Percentiles rank a stretch among this genome's conserved stretches.
These are phyloP conservation scores for Rhagophthalmus giganteus DNA, from an alignment of 2,888 invertebrate species.

Conservation along the genomic window DNA sequence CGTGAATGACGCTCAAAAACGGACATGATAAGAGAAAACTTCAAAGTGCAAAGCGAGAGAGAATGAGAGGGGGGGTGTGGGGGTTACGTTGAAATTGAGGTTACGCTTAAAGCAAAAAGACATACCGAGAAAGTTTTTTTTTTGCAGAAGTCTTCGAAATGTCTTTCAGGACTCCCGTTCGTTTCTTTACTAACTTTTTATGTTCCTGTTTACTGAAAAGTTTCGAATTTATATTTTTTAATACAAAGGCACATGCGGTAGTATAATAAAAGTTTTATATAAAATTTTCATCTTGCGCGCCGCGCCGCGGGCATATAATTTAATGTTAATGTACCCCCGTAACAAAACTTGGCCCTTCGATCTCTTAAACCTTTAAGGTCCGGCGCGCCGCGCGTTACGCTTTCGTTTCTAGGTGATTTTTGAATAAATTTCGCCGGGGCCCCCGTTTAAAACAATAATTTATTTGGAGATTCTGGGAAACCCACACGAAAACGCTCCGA, in stretches of 20 bases:
- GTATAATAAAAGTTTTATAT: constrained; percentile 9
- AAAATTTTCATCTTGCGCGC: no score
- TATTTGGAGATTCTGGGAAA: no score
- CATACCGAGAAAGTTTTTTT: constrained; percentile 39
- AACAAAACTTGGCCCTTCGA: no score
- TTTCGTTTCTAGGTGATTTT: no score
- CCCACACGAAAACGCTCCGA: constrained; percentile 7
- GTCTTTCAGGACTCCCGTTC: constrained; percentile 32
- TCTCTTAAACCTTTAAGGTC: no score
- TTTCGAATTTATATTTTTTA: constrained; percentile 25
- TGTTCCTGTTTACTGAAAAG: constrained; percentile 44
- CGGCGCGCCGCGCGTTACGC: no score
- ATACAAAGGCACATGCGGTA: constrained; percentile 9
- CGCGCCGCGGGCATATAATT: no score
- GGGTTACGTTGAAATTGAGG: constrained; percentile 29
- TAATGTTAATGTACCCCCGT: background rate
- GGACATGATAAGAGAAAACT: constrained; percentile 37
- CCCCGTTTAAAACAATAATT: no score
- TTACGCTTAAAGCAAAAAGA: constrained; percentile 25
- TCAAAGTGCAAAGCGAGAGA: no score
- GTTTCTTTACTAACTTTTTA: constrained; percentile 40
- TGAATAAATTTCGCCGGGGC: no score
- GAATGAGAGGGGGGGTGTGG: constrained; percentile 29
- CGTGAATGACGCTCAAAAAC: constrained; percentile 41
- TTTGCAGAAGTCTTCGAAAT: constrained; percentile 33